Evolutionary conservation across 2,888 invertebrate genomes (phyloP).

Genomic region (Argyresthia albistria): DNA sequence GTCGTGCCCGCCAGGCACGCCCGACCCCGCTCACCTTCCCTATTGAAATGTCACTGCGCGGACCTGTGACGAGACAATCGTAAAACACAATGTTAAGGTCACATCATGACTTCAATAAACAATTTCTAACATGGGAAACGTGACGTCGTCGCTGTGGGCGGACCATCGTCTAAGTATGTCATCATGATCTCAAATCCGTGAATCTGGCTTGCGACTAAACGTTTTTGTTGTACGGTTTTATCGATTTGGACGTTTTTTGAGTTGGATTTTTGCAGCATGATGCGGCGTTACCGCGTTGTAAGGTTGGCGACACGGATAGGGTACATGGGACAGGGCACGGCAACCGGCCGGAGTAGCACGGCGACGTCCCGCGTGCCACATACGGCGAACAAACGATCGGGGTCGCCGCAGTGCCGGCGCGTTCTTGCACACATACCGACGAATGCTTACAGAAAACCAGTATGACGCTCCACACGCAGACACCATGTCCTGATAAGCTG

Average conservation of each 20-base stretch:
- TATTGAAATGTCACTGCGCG: conserved; percentile 67
- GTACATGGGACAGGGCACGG: conserved; percentile 5
- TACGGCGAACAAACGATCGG: conserved; percentile 29
- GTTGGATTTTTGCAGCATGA: background rate
- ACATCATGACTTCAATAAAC: conserved; percentile 71
- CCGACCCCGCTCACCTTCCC: conserved; percentile 64
- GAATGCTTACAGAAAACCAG: conserved; percentile 2
- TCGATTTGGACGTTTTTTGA: background rate
- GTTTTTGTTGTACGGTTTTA: conserved; percentile 19
- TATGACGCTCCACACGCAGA: background rate
- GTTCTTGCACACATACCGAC: conserved; percentile 3
- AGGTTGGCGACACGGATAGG: conserved; percentile 1
- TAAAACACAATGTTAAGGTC: conserved; percentile 70
- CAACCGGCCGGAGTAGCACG: background rate
- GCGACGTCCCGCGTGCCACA: conserved; percentile 59
- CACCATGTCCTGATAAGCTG: background rate
- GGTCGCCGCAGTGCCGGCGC: conserved; percentile 23
- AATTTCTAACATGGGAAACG: conserved; percentile 64
- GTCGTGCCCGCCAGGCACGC: conserved; percentile 46
- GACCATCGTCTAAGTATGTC: conserved; percentile 40
- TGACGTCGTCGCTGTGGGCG: conserved; percentile 40
- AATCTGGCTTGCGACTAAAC: conserved; percentile 24
- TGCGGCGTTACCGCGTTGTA: background rate
- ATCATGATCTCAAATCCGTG: conserved; percentile 43
- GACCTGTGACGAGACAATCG: conserved; percentile 68